Evolutionary conservation across 92 coral and sea anemone species (phyloP).

Genomic region (Anthopleura xanthogrammica): DNA sequence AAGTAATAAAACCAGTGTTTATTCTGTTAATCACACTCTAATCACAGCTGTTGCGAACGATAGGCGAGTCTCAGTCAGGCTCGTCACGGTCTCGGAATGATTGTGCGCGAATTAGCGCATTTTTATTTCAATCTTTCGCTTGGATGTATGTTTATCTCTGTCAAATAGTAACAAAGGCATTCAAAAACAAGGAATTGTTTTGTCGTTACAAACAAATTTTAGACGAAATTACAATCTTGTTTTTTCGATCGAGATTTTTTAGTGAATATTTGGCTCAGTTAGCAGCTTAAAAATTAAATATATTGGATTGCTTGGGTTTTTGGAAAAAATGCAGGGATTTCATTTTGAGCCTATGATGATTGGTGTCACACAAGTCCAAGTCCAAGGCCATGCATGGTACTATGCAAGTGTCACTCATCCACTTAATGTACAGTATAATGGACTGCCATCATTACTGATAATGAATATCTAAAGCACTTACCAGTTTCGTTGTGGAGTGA

Average conservation of each 20-base stretch:
- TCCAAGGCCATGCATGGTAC: background rate
- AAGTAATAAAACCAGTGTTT: no score
- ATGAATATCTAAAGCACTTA: conserved; percentile 21
- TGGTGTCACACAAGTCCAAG: background rate
- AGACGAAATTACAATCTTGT: background rate
- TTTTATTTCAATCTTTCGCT: background rate
- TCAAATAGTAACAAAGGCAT: background rate
- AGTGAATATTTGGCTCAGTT: no score
- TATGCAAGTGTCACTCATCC: background rate
- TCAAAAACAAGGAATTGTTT: background rate
- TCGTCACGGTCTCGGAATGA: no score
- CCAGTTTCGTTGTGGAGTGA: conserved; percentile 85
- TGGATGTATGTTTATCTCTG: background rate
- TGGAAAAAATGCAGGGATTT: background rate
- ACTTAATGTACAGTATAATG: background rate
- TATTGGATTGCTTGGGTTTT: no score
- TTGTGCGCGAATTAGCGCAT: no score
- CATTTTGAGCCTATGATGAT: background rate
- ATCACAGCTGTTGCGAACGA: no score
- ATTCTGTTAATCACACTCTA: no score
- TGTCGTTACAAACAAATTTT: background rate
- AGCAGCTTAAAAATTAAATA: no score
- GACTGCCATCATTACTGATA: background rate
- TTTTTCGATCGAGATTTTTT: no score
- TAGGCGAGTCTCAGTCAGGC: no score